A percentile compares a stretch with the other conserved stretches of the same genome.
These are phyloP conservation scores for Phylloscopus trochilus DNA, from an alignment of 2,113 vertebrate genomes.

Conservation along the genomic window DNA sequence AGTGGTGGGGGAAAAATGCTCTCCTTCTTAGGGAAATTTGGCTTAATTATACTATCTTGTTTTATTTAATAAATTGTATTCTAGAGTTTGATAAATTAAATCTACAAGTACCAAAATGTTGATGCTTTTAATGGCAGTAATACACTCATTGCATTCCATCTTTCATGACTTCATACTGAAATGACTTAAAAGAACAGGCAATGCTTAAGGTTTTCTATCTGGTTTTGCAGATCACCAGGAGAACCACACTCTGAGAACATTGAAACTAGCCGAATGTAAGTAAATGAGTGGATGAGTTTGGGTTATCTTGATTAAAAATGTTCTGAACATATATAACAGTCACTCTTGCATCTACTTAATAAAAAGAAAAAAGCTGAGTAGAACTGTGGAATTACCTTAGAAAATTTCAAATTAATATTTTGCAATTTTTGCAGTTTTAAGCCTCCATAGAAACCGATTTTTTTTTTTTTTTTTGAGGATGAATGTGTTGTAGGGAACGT, in stretches of 20 bases:
- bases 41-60: background rate
- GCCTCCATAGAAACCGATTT: background rate
- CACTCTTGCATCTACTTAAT: background rate
- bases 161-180: background rate
- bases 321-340: background rate
- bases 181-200: background rate
- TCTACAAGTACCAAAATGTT: background rate
- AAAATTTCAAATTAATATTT: background rate
- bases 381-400: background rate
- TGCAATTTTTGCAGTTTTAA: background rate
- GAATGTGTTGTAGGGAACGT: background rate
- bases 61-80: background rate
- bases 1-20: background rate
- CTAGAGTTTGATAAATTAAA: background rate
- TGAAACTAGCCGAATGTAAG: conserved; percentile 99
- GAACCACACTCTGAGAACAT: conserved; percentile 82
- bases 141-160: background rate
- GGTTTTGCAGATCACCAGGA: conserved; percentile 83
- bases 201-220: conserved; percentile 47
- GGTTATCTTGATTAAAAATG: background rate
- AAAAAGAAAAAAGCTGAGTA: background rate
- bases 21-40: background rate
- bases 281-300: conserved; percentile 40
- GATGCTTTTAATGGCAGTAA: background rate
- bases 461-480: background rate